Conservation (phyloP, 2,888 invertebrate genomes). For the Brachypterus glaber region DNA sequence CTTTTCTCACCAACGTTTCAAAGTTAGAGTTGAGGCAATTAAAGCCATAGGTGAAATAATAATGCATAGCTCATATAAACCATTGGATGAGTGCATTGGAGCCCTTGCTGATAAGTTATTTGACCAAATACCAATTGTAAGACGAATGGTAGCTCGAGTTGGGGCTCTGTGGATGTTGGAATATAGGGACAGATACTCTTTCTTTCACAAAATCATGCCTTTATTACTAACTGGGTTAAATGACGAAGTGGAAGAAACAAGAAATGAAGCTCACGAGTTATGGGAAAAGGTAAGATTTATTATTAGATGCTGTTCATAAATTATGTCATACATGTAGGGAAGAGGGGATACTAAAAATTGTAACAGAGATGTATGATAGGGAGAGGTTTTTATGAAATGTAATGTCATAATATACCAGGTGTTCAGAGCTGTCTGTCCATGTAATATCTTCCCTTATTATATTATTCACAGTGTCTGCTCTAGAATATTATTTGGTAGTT, state of each 20-base stretch:
- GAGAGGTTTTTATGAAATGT: too few relatives aligned
- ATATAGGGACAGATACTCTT: slow-evolving; percentile 80
- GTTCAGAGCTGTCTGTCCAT: too few relatives aligned
- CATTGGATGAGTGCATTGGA: slow-evolving; percentile 55
- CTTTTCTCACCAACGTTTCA: slow-evolving; percentile 74
- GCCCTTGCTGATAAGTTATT: slow-evolving; percentile 82
- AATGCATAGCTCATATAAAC: slow-evolving; percentile 44
- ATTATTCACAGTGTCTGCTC: too few relatives aligned
- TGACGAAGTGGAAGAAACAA: slow-evolving; percentile 70
- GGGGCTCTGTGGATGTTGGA: slow-evolving; percentile 70
- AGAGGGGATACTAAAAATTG: too few relatives aligned
- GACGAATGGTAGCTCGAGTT: slow-evolving; percentile 65
- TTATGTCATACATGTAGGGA: too few relatives aligned
- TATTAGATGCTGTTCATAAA: too few relatives aligned
- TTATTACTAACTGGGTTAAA: slow-evolving; percentile 75
- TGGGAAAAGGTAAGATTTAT: too few relatives aligned
- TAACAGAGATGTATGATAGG: too few relatives aligned
- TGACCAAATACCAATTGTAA: slow-evolving; percentile 71
- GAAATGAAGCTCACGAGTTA: slow-evolving; percentile 49
- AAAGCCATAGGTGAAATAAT: slow-evolving; percentile 59
- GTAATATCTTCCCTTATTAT: too few relatives aligned
- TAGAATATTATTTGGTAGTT: too few relatives aligned
- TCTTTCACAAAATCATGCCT: slow-evolving; percentile 77
- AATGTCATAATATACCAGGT: too few relatives aligned
- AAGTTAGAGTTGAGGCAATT: slow-evolving; percentile 65